phyloP scores from a whole-genome alignment of 2,797 vertebrate species.

The Myripristis jacobus region DNA sequence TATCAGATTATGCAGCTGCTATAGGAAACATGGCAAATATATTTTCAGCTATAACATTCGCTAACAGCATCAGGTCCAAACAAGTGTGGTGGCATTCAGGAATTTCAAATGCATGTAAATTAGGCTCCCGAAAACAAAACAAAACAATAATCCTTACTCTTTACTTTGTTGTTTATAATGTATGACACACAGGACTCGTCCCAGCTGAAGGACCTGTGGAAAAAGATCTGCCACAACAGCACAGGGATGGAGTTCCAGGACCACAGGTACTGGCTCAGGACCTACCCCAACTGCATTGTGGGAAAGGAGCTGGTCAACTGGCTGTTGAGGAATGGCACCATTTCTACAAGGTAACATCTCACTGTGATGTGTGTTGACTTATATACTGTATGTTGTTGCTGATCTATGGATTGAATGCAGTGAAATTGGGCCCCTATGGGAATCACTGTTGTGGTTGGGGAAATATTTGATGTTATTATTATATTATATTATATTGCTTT shows the following conservation, averaged over 20 bases:
- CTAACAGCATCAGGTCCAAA: too few species aligned
- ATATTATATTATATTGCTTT: too few species aligned
- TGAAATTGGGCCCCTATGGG: too few species aligned
- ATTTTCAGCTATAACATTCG: too few species aligned
- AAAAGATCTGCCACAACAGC: slow-evolving; percentile 96
- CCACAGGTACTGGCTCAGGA: slow-evolving; percentile 97
- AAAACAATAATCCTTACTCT: too few species aligned
- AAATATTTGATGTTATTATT: too few species aligned
- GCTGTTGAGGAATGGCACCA: slow-evolving; percentile 95
- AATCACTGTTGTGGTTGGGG: too few species aligned
- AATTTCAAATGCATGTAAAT: too few species aligned
- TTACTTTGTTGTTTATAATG: neutral
- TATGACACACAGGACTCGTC: slow-evolving; percentile 89
- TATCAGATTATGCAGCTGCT: too few species aligned
- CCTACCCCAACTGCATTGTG: slow-evolving; percentile 98
- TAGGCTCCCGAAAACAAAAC: too few species aligned
- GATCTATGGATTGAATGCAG: neutral
- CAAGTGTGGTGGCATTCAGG: too few species aligned
- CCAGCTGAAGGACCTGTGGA: slow-evolving; percentile 97
- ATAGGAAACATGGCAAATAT: too few species aligned
- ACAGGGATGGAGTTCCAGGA: slow-evolving; percentile 99
- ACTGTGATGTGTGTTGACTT: neutral
- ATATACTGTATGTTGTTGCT: neutral
- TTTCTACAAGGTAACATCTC: slow-evolving; percentile 89
- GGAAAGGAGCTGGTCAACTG: slow-evolving; percentile 99